Percentiles rank a stretch among this genome's conserved stretches.
These are phyloP conservation scores for Oxytorus armatus DNA, from an alignment of 2,888 invertebrate genomes.

Conservation along the genomic window DNA sequence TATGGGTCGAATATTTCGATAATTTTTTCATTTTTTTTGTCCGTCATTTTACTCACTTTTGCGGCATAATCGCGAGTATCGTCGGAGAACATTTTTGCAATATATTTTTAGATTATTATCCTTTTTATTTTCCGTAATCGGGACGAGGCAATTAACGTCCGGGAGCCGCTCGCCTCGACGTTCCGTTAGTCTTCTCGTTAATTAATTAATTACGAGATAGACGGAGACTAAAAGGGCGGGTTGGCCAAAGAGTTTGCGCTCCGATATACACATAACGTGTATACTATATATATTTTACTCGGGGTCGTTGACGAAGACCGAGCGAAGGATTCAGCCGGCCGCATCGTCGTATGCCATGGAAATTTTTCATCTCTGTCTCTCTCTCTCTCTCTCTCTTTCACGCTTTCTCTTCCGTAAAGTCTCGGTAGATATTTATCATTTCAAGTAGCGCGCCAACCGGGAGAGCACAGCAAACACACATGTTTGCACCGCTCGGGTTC, in stretches of 20 bases:
- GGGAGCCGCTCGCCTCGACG: slow-evolving; percentile 33
- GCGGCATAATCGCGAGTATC: not conserved
- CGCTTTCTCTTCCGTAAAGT: slow-evolving; percentile 31
- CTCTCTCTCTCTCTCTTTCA: slow-evolving; percentile 54
- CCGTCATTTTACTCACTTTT: not conserved
- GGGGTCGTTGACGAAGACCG: slow-evolving; percentile 76
- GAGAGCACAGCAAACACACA: slow-evolving; percentile 67
- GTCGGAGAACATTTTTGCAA: slow-evolving; percentile 2
- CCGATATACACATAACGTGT: slow-evolving; percentile 18
- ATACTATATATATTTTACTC: slow-evolving; percentile 62
- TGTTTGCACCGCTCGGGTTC: slow-evolving; percentile 53
- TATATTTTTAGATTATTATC: slow-evolving; percentile 32
- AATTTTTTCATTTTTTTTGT: slow-evolving; percentile 1
- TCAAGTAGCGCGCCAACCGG: slow-evolving; percentile 63
- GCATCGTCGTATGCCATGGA: slow-evolving; percentile 48
- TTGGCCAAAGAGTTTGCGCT: not conserved
- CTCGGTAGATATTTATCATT: slow-evolving; percentile 67
- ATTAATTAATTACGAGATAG: slow-evolving; percentile 61
- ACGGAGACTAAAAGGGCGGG: slow-evolving; percentile 20
- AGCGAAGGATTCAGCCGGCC: slow-evolving; percentile 61
- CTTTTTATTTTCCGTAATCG: slow-evolving; percentile 17
- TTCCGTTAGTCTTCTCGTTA: slow-evolving; percentile 54
- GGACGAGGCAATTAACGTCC: slow-evolving; percentile 46
- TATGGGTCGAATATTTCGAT: not conserved
- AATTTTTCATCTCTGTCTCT: slow-evolving; percentile 44